These are phyloP conservation scores for Drosophila siamana DNA, from an alignment of 2,888 invertebrate genomes.

Conservation along the genomic window DNA sequence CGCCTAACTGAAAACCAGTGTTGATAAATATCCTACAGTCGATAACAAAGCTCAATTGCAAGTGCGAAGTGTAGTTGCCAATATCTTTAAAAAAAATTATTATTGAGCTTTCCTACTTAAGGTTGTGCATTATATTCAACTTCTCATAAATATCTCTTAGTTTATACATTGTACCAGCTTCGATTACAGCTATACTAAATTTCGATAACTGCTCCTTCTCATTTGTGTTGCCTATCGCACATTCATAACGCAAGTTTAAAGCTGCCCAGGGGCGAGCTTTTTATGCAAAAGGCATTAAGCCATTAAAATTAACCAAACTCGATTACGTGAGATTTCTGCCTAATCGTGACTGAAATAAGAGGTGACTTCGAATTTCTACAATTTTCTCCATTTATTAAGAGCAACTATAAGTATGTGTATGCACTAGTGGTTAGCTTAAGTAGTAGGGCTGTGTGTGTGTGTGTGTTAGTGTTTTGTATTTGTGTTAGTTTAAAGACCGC, in stretches of 20 bases:
- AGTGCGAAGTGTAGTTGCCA: not conserved
- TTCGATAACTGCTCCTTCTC: not conserved
- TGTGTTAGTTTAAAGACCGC: conserved; percentile 55
- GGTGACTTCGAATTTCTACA: not conserved
- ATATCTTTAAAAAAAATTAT: not conserved
- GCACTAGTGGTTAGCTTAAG: conserved; percentile 10
- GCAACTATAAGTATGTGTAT: conserved; percentile 11
- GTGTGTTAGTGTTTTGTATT: not conserved
- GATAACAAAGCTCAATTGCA: not conserved
- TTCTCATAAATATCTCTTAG: not conserved
- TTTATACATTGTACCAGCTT: not conserved
- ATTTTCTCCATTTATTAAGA: conserved; percentile 34
- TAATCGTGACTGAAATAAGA: not conserved
- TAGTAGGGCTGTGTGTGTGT: not conserved
- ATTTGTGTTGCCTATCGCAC: not conserved
- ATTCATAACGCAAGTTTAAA: not conserved
- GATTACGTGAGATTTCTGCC: not conserved
- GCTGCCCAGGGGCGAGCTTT: too few species aligned
- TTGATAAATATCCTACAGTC: not conserved
- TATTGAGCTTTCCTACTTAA: not conserved
- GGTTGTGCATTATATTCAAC: not conserved
- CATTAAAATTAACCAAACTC: not conserved
- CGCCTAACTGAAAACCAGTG: not conserved
- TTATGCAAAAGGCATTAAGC: not conserved
- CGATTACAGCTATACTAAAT: not conserved